Evolutionary conservation across 2,113 vertebrate genomes (phyloP), one percentile per base, ranked within the genome.

Genomic region (Gymnogyps californianus): DNA sequence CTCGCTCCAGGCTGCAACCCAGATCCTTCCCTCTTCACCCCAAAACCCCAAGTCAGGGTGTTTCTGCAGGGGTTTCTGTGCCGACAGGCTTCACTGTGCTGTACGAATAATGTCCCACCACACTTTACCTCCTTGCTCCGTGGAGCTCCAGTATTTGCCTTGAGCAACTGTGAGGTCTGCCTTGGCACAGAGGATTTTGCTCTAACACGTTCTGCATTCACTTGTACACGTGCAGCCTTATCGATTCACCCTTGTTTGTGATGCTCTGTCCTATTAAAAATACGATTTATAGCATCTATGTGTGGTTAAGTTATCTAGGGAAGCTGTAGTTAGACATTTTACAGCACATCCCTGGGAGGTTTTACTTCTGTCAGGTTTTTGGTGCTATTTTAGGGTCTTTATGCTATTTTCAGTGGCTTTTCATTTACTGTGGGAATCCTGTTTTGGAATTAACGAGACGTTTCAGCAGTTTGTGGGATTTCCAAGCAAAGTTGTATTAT

Each of bases 371-470:
- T 83, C 85, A 71, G 40, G 42, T 38, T 95, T 92, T 89, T 16
- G 9, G 51, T 91, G 65, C 55, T 93, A 29, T 94, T 94, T 95
- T 83, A 61, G 64, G 83, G 31, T 71, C 76, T 81, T 86, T 40
- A 57, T 83, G 91, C 64, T 93, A 70, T 89, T 96, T 89, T 85
- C 3, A 4, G 62, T 77, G 55, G 32, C n/a, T 87, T 95, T 58
- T 88, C 29, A 70, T 94, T 96, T 87, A 54, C 84, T 92, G 10
- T 58, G 79, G 40, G 55, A 38, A 42, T 82, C 49, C 69, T 88
- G 5, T 75, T 93, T 88, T 88, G 85, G 65, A 90, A 90, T 88
- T 69, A 95, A 91, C 47, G 92, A 82, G 75, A 86, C 67, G 59
- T 86, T 89, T 91, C 69, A 76, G 59, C 16, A 67, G 54, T 67